Base-by-base conservation (phyloP, 2,797 vertebrate species). In the Coilia nasus region DNA sequence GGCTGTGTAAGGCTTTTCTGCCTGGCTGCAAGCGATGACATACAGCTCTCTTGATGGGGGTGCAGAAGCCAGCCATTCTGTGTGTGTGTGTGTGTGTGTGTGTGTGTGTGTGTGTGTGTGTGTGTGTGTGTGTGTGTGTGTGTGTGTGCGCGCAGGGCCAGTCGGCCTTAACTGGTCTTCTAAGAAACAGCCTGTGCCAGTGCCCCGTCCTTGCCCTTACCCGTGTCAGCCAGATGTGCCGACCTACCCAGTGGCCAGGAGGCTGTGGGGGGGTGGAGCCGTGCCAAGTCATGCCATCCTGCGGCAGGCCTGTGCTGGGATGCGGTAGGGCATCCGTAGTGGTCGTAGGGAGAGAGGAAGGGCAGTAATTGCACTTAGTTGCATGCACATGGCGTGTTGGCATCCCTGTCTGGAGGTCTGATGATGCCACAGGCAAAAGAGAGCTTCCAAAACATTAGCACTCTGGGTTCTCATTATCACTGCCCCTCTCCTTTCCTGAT, bases 1-100 rank as follows among this genome's bases (percentile, higher is more conserved):
- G 88, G 88, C 60, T 85, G 83, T 87, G 81, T 82, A 83, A 90
- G 64, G 84, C 83, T 88, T 86, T 78, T 75, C 67, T 75, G 67
- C 67, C 15, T 35, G 67, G 67, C 67, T 75, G 67, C 67, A 35
- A 75, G 67, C 67, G 15, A 75, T 75, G 67, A 75, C 67, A 75
- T 75, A 75, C 67, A 75, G 28, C 67, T 19, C 67, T 75, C 67
- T 75, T 31, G 67, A 75, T 75, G 67, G 31, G 67, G 67, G 28
- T 12, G 31, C 67, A 75, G 67, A 75, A 75, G 67, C 67, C 67
- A 75, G 28, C 31, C 67, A 14, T 10, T 31, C 14, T 41, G 67
- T 41, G 31, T 75, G 67, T 64, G 59, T 62, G 56, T 57, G 15
- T 19, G 56, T 57, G 56, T 57, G 56, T 21, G n/a, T 25, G 10